Percentiles rank a stretch among this genome's conserved stretches.
Conservation (phyloP, 2,113 vertebrate genomes). For the Poeciliopsis prolifica region DNA sequence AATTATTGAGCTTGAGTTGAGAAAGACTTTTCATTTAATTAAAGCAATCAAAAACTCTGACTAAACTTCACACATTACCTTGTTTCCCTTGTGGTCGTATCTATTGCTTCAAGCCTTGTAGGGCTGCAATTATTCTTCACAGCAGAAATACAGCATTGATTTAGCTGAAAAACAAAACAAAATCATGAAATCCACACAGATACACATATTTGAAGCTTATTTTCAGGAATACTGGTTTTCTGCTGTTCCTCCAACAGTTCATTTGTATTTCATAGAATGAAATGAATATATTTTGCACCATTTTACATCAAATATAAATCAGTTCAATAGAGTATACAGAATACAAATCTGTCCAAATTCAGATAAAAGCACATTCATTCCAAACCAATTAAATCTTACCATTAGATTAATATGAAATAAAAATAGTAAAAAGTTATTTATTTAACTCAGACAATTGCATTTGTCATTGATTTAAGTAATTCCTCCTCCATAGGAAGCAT, state of each 20-base stretch:
- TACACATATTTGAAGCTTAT: neutral
- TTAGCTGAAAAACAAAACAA: neutral
- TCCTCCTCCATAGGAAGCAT: too few species aligned
- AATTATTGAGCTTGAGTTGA: constrained; percentile 5
- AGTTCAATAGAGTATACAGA: neutral
- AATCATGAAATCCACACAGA: neutral
- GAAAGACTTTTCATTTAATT: constrained; percentile 7
- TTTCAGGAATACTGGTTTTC: too few species aligned
- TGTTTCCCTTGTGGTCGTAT: neutral
- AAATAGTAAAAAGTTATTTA: neutral
- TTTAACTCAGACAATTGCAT: too few species aligned
- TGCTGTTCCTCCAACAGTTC: too few species aligned
- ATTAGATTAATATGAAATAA: too few species aligned
- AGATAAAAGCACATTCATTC: neutral
- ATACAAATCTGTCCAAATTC: neutral
- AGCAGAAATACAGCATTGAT: constrained; percentile 26
- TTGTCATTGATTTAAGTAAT: too few species aligned
- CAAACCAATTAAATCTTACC: neutral
- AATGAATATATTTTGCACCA: neutral
- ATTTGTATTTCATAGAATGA: neutral
- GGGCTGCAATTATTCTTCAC: constrained; percentile 39
- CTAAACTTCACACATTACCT: neutral
- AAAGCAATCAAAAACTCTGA: neutral
- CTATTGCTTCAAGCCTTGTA: neutral
- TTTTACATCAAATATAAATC: neutral